phyloP scores from a whole-genome alignment of 2,888 invertebrate species.

The Nephrocerus scutellatus region DNA sequence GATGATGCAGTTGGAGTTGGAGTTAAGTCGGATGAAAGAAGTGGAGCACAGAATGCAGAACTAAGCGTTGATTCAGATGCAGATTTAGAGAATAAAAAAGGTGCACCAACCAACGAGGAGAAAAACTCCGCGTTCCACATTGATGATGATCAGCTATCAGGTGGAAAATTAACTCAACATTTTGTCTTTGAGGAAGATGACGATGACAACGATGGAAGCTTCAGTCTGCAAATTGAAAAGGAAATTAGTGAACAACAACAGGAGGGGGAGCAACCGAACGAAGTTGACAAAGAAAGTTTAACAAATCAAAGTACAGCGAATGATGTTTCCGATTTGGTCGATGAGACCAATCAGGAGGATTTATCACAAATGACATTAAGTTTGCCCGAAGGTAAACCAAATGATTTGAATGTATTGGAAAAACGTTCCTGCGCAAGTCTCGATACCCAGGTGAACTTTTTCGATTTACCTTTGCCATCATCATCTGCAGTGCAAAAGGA shows the following conservation, averaged over 20 bases:
- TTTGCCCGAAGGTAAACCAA: conserved; percentile 19
- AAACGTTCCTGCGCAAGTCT: too few species aligned
- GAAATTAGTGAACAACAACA: conserved; percentile 10
- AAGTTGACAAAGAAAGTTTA: conserved; percentile 26
- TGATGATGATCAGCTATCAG: conserved; percentile 42
- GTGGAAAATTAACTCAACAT: conserved; percentile 42
- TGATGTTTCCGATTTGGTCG: conserved; percentile 43
- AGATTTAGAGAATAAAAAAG: neutral
- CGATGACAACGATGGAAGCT: conserved; percentile 24
- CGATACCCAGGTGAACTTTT: too few species aligned
- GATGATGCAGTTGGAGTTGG: conserved; percentile 1
- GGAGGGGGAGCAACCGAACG: neutral
- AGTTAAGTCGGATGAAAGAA: conserved; percentile 9
- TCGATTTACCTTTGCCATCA: neutral
- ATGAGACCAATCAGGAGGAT: conserved; percentile 30
- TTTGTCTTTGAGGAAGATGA: conserved; percentile 37
- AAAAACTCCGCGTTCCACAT: conserved; percentile 31
- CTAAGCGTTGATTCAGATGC: neutral
- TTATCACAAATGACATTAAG: conserved; percentile 12
- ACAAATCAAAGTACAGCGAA: conserved; percentile 44
- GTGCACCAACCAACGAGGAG: conserved; percentile 6
- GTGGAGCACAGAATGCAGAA: conserved; percentile 4
- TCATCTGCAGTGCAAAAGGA: conserved; percentile 6
- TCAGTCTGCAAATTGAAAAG: conserved; percentile 30
- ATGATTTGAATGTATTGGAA: neutral